phyloP scores from a whole-genome alignment of 2,113 vertebrate species.

The Ciconia stormi region DNA sequence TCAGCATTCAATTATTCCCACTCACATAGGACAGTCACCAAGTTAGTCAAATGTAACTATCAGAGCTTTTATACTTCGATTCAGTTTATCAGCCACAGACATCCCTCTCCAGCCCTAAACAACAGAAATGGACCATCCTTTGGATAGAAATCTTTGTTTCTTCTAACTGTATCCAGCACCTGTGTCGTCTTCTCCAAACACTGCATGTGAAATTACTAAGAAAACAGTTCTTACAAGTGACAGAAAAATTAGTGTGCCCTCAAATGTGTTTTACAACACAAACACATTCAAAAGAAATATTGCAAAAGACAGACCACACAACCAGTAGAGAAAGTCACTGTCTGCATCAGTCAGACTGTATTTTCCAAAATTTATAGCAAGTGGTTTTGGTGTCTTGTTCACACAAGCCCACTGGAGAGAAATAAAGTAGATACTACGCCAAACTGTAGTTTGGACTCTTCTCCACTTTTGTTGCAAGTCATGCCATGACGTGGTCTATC shows the following conservation, averaged over 20 bases:
- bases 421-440: not conserved
- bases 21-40: rapidly evolving
- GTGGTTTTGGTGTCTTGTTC: not conserved
- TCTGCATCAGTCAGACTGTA: not conserved
- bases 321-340: not conserved
- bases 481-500: not conserved
- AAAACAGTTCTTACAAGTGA: not conserved
- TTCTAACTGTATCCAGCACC: not conserved
- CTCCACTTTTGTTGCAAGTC: not conserved
- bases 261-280: not conserved
- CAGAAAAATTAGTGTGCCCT: not conserved
- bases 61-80: not conserved
- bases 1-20: not conserved
- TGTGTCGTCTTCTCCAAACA: not conserved
- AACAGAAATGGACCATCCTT: not conserved
- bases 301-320: not conserved
- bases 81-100: not conserved
- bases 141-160: not conserved
- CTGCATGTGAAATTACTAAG: not conserved
- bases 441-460: not conserved
- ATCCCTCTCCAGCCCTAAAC: not conserved
- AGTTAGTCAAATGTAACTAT: not conserved
- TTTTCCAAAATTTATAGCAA: not conserved
- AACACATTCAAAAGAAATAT: not conserved
- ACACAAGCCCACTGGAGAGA: not conserved